A percentile compares a stretch with the other conserved stretches of the same genome.
phyloP scores from a whole-genome alignment of 2,888 invertebrate genomes.

The Pantelozetes paolii region DNA sequence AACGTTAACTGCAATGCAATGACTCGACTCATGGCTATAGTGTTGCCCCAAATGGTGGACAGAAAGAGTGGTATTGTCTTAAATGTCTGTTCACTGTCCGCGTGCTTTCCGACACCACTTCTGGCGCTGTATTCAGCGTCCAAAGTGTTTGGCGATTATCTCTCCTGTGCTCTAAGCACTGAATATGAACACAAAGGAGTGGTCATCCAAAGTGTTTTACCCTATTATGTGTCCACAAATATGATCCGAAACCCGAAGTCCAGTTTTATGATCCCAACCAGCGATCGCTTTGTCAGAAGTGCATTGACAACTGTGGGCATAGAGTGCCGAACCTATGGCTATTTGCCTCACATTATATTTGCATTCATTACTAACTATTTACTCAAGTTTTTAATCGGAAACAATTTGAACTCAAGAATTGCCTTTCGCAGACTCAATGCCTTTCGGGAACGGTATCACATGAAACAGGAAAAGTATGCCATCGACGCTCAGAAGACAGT shows the following conservation, averaged over 20 bases:
- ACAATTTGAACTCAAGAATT: slow-evolving; percentile 32
- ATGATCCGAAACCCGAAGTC: slow-evolving; percentile 50
- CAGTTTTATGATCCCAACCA: slow-evolving; percentile 51
- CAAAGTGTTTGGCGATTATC: slow-evolving; percentile 60
- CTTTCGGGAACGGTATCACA: slow-evolving; percentile 23
- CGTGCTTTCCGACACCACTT: slow-evolving; percentile 75
- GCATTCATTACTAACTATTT: slow-evolving; percentile 36
- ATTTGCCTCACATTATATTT: slow-evolving; percentile 51
- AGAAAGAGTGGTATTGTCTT: slow-evolving; percentile 73
- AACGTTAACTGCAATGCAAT: slow-evolving; percentile 80
- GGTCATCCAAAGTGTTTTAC: slow-evolving; percentile 51
- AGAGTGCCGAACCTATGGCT: slow-evolving; percentile 52
- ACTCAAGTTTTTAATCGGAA: slow-evolving; percentile 37
- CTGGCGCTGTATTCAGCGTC: slow-evolving; percentile 85
- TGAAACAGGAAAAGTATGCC: neutral
- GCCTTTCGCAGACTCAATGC: slow-evolving; percentile 29
- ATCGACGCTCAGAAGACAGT: neutral
- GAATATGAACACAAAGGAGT: slow-evolving; percentile 53
- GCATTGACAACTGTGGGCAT: slow-evolving; percentile 52
- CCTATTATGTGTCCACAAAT: slow-evolving; percentile 55
- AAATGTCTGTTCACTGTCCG: slow-evolving; percentile 82
- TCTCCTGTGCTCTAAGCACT: slow-evolving; percentile 52
- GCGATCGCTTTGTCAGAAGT: slow-evolving; percentile 50
- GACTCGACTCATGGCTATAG: slow-evolving; percentile 72
- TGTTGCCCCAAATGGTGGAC: slow-evolving; percentile 70